Evolutionary conservation across 2,888 invertebrate genomes (phyloP), one percentile per base, ranked within the genome.

Genomic region (Siphlonurus alternatus): DNA sequence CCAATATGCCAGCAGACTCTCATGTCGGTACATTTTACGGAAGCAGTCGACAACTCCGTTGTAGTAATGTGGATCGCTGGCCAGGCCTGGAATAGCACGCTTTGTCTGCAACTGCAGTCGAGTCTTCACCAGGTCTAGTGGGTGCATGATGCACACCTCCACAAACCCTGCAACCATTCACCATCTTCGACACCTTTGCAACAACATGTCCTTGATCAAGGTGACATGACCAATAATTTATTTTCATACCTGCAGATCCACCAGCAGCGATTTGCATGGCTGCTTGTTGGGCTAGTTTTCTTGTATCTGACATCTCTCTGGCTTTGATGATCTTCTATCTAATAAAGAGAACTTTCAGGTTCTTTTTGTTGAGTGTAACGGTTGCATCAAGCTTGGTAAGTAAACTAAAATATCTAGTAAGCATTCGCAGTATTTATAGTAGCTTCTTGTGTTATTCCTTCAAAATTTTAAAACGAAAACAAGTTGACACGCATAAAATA

Each of bases 71-170:
- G 76, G 76, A 67, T 79, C 79, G 67, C 76, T 76, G 56, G 71
- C 69, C 63, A 72, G 71, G 67, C 74, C 71, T 5, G 67, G 68
- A 38, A 69, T 67, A 23, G 67, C 70, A 68, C 76, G 76, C 64
- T 76, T 76, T 18, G 77, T 77, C 75, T 90, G 89, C 61, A 92
- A 77, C 76, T 92, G 92, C 69, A 91, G 82, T 69, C 96, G 81
- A 1, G 96, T 96, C 78, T 96, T 96, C 1, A 96, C 85, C 66
- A 96, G 80, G 76, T 96, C 96, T 73, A 96, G 77, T 0, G 96
- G 96, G 77, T 96, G 95, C 95, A 96, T 96, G 63, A 95, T 86
- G 74, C 91, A 93, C 66, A 95, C 93, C 81, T 96, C 95, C 61
- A 94, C 84, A 76, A 96, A 93, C 53, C 87, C 87, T 81, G 69